Conservation (phyloP, 2,888 invertebrate genomes). For the Meghimatium bilineatum region DNA sequence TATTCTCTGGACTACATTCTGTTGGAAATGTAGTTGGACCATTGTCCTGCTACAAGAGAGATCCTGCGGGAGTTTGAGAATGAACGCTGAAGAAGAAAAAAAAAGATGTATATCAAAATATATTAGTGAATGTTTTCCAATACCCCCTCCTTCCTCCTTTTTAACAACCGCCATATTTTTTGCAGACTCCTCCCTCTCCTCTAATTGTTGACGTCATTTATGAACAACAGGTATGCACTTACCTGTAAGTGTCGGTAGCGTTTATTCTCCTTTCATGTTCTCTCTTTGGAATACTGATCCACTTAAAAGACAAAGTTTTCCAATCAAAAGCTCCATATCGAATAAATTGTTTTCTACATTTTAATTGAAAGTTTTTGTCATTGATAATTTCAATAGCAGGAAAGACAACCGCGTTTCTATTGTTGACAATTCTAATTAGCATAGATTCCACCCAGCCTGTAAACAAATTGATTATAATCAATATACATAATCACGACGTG, state of each 20-base stretch:
- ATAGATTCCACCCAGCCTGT: constrained; percentile 32
- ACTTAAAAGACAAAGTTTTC: constrained; percentile 48
- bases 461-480: not conserved
- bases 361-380: not conserved
- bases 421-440: constrained; percentile 30
- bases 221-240: constrained; percentile 4
- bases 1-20: no score
- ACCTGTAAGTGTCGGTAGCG: constrained; percentile 45
- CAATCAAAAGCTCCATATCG: constrained; percentile 39
- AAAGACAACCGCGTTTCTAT: constrained; percentile 44
- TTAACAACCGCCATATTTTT: no score
- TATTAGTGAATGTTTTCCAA: no score
- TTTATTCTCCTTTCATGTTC: constrained; percentile 39
- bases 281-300: constrained; percentile 41
- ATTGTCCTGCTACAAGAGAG: no score
- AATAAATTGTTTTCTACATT: not conserved
- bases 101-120: no score
- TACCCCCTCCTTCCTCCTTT: no score
- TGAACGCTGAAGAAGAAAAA: no score
- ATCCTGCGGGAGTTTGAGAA: no score
- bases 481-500: not conserved
- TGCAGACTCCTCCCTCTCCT: no score
- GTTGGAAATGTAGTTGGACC: no score
- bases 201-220: no score
- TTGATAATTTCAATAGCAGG: constrained; percentile 45